Evolutionary conservation across 2,113 vertebrate genomes (phyloP), one percentile per base, ranked within the genome.

Genomic region (Phoxinus phoxinus): DNA sequence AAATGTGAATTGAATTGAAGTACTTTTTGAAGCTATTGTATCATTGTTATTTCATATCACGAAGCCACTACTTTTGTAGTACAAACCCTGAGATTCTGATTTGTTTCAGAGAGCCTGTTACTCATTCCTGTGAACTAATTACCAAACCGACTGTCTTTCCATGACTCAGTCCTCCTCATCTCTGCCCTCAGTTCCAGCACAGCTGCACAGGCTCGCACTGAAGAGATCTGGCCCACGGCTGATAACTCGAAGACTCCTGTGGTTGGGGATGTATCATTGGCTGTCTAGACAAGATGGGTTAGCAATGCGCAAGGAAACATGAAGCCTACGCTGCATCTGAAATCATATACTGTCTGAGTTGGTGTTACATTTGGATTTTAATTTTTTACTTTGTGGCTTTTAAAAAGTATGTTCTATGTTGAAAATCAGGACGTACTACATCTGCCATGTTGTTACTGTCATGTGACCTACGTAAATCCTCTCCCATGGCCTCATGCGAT

Each of bases 41-140:
- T 73, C 37, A 25, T 41, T 72, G 21, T 41, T 25, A 73, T n/a
- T 74, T 46, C 1, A 44, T 41, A 23, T 37, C 10, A 72, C 37
- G 23, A 72, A 25, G 23, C 71, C 0, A 15, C 37, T 73, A 46
- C 9, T 11, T 46, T 15, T 46, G 13, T 27, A 74, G n/a, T 25
- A 74, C 41, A 46, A 74, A 41, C 8, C 46, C 46, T 7, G 4
- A 46, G 37, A 73, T 9, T 5, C 13, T 73, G 41, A 12, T 44
- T 73, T 46, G 41, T 59, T 83, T 73, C 58, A 59, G 67, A 58
- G 87, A 89, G 86, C 58, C 37, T 84, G 72, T 78, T 58, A 85
- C 88, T 77, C 86, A 53, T 61, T 92, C 86, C 87, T 92, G 86
- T 93, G 93, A 91, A 92, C 86, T 91, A 92, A 89, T 93, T 92